Evolutionary conservation across 2,797 vertebrate species (phyloP).

Genomic region (Poecilia picta): DNA sequence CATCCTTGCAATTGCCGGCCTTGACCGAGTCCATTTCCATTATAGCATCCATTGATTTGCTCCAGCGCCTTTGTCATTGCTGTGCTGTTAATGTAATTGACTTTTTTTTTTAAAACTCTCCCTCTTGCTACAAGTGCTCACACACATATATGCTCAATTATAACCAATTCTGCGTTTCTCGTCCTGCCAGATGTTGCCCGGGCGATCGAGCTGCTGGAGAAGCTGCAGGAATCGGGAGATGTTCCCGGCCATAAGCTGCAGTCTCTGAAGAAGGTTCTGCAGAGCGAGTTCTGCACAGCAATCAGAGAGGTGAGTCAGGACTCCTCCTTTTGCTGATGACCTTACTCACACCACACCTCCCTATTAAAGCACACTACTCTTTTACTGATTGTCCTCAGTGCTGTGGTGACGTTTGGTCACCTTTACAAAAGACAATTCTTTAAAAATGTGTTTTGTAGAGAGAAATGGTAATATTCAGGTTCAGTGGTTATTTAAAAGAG

Average conservation of each 20-base stretch:
- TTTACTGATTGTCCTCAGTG: background rate
- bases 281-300: conserved; percentile 99
- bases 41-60: conserved; percentile 67
- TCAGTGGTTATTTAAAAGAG: background rate
- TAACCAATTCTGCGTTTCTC: conserved; percentile 4
- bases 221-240: conserved; percentile 95
- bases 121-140: conserved; percentile 12
- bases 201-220: conserved; percentile 97
- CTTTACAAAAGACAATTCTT: background rate
- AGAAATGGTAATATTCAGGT: background rate
- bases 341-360: conserved; percentile 7
- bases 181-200: conserved; percentile 90
- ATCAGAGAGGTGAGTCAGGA: conserved; percentile 93
- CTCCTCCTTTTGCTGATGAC: conserved; percentile 9
- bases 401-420: background rate
- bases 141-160: background rate
- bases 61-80: conserved; percentile 41
- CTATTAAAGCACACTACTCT: background rate
- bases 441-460: background rate
- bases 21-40: conserved; percentile 65
- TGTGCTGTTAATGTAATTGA: conserved; percentile 68
- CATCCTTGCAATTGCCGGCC: conserved; percentile 35
- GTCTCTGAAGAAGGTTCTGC: conserved; percentile 96
- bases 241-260: conserved; percentile 98
- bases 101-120: background rate